A percentile compares a stretch with the other conserved stretches of the same genome.
Conservation (phyloP, 2,113 vertebrate genomes). For the Nyctereutes procyonoides region DNA sequence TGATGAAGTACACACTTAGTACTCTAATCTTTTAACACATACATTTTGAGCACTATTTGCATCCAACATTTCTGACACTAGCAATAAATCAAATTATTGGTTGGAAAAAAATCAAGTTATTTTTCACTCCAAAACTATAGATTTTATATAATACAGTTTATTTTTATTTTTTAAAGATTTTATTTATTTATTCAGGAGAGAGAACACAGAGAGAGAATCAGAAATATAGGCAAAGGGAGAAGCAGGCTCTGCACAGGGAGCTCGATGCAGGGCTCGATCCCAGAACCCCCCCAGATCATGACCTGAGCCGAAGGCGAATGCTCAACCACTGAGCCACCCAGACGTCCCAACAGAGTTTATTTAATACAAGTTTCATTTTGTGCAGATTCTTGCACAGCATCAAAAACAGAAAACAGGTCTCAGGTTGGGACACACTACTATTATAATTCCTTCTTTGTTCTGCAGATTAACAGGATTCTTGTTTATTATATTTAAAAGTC, state of each 20-base stretch:
- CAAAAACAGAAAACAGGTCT: background rate
- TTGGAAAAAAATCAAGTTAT: background rate
- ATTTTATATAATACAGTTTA: background rate
- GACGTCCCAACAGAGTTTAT: background rate
- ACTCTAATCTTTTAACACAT: background rate
- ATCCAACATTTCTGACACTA: background rate
- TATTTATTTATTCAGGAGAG: no score
- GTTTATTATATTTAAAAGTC: background rate
- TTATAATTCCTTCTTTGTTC: background rate
- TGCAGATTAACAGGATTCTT: background rate
- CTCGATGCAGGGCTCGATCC: no score
- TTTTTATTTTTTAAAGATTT: background rate
- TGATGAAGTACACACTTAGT: background rate
- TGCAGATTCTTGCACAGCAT: background rate
- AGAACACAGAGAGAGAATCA: no score
- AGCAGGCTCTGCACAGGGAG: no score
- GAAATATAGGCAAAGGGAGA: no score
- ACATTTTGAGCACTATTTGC: background rate
- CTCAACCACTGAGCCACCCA: no score
- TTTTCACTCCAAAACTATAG: background rate
- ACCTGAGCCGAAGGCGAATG: no score
- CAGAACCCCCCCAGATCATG: no score
- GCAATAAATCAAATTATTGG: background rate
- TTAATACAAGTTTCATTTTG: background rate
- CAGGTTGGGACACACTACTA: background rate